Percentiles rank a stretch among this genome's conserved stretches.
Conservation (phyloP, 2,888 invertebrate species). For the Drosophila macrospina region DNA sequence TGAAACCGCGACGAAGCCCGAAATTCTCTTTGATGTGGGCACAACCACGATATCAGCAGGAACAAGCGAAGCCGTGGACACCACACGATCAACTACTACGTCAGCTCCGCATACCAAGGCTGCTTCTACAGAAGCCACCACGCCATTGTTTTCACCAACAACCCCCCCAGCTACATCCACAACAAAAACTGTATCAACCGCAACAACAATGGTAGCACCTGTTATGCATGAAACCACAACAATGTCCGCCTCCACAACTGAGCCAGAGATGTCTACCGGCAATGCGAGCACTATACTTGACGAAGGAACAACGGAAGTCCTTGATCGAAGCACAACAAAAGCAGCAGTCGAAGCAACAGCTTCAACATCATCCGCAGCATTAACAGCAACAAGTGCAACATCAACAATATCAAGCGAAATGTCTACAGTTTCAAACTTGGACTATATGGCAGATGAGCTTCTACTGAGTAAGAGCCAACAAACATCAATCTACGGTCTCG, state of each 20-base stretch:
- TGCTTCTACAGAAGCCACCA: conserved; percentile 8
- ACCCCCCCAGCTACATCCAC: neutral
- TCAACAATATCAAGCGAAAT: neutral
- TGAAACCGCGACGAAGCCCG: conserved; percentile 19
- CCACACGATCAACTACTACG: conserved; percentile 18
- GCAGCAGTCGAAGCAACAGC: neutral
- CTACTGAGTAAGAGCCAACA: conserved; percentile 29
- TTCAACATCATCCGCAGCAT: neutral
- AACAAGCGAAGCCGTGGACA: neutral
- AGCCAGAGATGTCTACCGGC: neutral
- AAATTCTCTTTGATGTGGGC: conserved; percentile 21
- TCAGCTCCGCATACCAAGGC: neutral
- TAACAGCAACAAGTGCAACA: neutral
- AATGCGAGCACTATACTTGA: conserved; percentile 2
- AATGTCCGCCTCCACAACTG: neutral
- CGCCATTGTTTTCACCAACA: conserved; percentile 11
- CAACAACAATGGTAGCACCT: neutral
- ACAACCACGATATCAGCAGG: conserved; percentile 13
- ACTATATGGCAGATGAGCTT: conserved; percentile 53
- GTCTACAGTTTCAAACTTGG: conserved; percentile 36
- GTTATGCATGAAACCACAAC: conserved; percentile 11
- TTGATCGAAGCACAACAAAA: conserved; percentile 9
- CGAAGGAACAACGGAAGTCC: neutral
- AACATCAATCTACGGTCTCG: conserved; percentile 66
- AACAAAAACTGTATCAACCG: neutral